Base-by-base conservation (phyloP, 2,888 invertebrate species). In the Luperina nickerlii region DNA sequence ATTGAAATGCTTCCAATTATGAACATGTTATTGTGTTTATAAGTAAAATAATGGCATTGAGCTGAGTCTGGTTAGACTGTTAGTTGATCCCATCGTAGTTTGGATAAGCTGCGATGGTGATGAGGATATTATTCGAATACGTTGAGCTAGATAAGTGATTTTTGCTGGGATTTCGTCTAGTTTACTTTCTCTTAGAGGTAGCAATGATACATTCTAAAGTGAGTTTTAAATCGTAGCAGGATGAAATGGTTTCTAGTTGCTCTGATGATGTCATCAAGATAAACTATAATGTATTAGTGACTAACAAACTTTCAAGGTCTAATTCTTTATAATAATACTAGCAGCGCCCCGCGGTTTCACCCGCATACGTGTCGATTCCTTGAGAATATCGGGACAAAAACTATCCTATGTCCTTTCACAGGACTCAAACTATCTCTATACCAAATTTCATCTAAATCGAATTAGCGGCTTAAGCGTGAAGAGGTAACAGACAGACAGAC, bases 1-100 rank as follows among this genome's bases (percentile, higher is more conserved):
- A 68, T 76, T 88, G 76, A 81, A 81, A 69, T 85, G 60, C 15
- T 80, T 68, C 57, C 63, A 72, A 72, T 71, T 67, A 85, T 81
- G 67, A 65, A 48, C 74, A 81, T 68, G 65, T 73, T 85, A 73
- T 81, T 74, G 74, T 75, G 32, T 48, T 65, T 79, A 65, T 48
- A 66, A 42, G 69, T 57, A 57, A 15, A 69, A 67, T 76, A 74
- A 69, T 79, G 71, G 60, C 32, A 74, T 38, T 72, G 45, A 24
- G 9, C 13, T 11, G 57, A 9, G 7, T 63, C 57, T 63, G 38
- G 66, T 60, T 73, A 18, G 6, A 82, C 48, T 82, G 20, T 71
- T 9, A 57, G n/a, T 13, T 51, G n/a, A 48, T 60, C 18, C 20
- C 8, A 66, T 45, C n/a, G 42, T 32, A 13, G n/a, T 45, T 77